Conservation (phyloP, 1,140 invertebrate genomes). For the Drosophila bocki region DNA sequence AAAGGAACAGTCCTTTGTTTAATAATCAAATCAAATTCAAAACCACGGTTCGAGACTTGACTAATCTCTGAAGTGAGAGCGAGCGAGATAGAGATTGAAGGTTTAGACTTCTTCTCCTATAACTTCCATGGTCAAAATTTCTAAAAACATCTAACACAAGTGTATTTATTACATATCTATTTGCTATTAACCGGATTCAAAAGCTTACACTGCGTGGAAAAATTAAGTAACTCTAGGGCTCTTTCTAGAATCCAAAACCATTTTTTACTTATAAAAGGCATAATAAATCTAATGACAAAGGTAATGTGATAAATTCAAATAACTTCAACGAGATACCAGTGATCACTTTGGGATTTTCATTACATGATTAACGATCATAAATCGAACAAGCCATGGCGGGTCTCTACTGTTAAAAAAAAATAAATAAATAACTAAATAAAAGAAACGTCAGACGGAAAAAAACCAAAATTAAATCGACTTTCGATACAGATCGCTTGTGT, state of each 20-base stretch:
- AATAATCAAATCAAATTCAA: neutral
- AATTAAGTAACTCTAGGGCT: neutral
- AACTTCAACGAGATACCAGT: neutral
- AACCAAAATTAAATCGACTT: conserved; percentile 11
- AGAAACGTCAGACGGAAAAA: conserved; percentile 2
- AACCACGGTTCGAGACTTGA: too few relatives aligned
- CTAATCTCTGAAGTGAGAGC: neutral
- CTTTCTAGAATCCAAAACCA: neutral
- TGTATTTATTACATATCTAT: neutral
- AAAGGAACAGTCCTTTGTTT: neutral
- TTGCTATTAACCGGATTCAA: neutral
- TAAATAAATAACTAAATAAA: neutral
- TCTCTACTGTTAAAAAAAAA: neutral
- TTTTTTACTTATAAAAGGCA: neutral
- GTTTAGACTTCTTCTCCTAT: neutral
- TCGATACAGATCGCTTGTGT: conserved; percentile 7
- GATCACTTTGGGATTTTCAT: neutral
- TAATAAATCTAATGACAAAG: neutral
- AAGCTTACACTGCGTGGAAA: neutral
- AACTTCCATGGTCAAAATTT: too few relatives aligned
- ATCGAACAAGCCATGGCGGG: neutral
- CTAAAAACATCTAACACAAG: neutral
- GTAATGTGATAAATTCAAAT: neutral
- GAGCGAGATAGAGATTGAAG: neutral
- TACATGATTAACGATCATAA: conserved; percentile 26